Conservation (phyloP, 2,888 invertebrate genomes). For the Sycophila texana region DNA sequence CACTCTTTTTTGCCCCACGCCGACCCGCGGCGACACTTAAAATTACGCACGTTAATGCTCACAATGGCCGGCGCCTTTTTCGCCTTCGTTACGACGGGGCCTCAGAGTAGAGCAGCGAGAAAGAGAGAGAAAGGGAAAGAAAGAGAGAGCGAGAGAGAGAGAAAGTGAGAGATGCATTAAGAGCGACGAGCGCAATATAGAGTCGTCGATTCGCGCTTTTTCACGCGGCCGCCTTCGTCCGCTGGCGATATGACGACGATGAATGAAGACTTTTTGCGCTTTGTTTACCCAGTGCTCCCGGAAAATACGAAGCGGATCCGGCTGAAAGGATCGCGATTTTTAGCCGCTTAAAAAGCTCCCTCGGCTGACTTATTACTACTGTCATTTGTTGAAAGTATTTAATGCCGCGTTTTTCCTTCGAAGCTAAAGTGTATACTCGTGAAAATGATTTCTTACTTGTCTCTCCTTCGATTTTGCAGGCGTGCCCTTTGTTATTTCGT, state of each 20-base stretch:
- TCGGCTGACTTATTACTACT: too few relatives aligned
- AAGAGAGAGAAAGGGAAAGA: too few relatives aligned
- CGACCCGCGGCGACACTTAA: not conserved
- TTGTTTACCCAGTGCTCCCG: constrained; percentile 8
- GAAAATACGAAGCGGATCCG: not conserved
- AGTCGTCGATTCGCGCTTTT: not conserved
- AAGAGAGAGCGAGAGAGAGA: too few relatives aligned
- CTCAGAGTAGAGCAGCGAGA: too few relatives aligned
- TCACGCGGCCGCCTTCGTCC: not conserved
- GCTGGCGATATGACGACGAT: not conserved
- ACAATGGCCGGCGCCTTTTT: not conserved
- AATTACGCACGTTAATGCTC: too few relatives aligned
- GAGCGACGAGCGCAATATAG: not conserved
- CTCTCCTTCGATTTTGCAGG: too few relatives aligned
- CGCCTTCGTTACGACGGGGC: not conserved
- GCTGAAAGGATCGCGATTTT: not conserved
- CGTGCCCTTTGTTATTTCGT: too few relatives aligned
- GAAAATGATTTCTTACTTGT: too few relatives aligned
- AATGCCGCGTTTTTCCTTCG: too few relatives aligned
- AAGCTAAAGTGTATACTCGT: too few relatives aligned
- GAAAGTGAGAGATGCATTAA: not conserved
- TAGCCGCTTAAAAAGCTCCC: too few relatives aligned
- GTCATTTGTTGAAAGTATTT: too few relatives aligned
- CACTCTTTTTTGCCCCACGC: not conserved
- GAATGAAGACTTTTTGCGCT: constrained; percentile 17